These are phyloP conservation scores for Parnassius apollo DNA, from an alignment of 2,888 invertebrate species.

Conservation along the genomic window DNA sequence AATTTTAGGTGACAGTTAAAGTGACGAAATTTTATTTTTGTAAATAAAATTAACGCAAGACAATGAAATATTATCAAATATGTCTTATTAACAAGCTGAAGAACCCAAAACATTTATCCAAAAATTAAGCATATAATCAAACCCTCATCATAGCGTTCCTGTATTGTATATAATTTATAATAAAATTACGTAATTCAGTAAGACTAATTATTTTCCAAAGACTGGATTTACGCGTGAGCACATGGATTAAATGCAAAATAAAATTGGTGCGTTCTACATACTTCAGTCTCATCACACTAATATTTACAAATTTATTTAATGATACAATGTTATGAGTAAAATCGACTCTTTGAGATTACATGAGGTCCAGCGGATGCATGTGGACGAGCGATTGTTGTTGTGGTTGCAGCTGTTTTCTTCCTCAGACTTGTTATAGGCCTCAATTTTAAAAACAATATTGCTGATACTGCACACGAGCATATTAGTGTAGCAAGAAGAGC, in stretches of 20 bases:
- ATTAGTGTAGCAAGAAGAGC: slow-evolving; percentile 90
- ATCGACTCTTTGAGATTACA: slow-evolving; percentile 82
- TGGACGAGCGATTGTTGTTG: slow-evolving; percentile 73
- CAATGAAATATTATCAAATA: too few relatives aligned
- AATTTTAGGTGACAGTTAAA: too few relatives aligned
- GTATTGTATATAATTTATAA: neutral
- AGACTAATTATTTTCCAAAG: slow-evolving; percentile 28
- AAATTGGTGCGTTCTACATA: slow-evolving; percentile 69
- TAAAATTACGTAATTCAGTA: slow-evolving; percentile 7
- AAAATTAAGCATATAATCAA: slow-evolving; percentile 8
- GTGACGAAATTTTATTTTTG: too few relatives aligned
- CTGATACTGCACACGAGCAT: slow-evolving; percentile 92
- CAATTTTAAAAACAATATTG: slow-evolving; percentile 90
- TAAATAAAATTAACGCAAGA: too few relatives aligned
- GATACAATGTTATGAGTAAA: slow-evolving; percentile 82
- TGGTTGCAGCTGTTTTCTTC: slow-evolving; percentile 76
- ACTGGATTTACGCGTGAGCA: slow-evolving; percentile 50
- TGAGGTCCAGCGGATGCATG: slow-evolving; percentile 70
- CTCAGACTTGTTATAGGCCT: slow-evolving; percentile 84
- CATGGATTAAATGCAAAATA: slow-evolving; percentile 57
- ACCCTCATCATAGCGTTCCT: too few relatives aligned
- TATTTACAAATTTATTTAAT: slow-evolving; percentile 76
- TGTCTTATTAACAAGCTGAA: neutral
- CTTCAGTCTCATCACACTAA: slow-evolving; percentile 80
- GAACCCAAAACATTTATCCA: slow-evolving; percentile 1